These are phyloP conservation scores for Prosapia bicincta DNA, from an alignment of 2,888 invertebrate species.

Conservation along the genomic window DNA sequence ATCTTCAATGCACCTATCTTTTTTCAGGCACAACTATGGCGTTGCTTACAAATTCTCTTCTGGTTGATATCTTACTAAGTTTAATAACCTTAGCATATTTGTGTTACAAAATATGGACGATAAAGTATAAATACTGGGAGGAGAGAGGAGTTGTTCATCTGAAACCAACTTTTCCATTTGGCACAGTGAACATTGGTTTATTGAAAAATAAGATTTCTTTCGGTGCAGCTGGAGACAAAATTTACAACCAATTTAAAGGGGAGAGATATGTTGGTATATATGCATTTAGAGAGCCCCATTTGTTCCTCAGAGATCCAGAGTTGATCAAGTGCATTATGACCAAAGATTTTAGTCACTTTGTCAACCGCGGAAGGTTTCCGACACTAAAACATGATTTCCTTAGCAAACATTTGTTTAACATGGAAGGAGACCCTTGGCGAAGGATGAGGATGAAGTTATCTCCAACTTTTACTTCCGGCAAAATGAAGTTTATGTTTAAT, in stretches of 20 bases:
- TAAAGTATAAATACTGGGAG: conserved; percentile 50
- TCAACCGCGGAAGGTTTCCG: conserved; percentile 48
- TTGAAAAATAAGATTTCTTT: conserved; percentile 34
- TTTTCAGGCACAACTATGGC: too few relatives aligned
- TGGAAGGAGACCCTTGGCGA: conserved; percentile 54
- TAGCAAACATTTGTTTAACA: too few relatives aligned
- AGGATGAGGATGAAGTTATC: conserved; percentile 50
- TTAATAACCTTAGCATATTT: too few relatives aligned
- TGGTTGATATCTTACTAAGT: too few relatives aligned
- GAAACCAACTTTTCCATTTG: conserved; percentile 42
- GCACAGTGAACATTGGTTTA: background rate
- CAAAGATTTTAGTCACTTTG: conserved; percentile 51
- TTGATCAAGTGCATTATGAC: conserved; percentile 50
- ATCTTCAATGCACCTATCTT: too few relatives aligned
- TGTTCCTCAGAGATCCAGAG: conserved; percentile 49
- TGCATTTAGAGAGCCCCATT: conserved; percentile 49
- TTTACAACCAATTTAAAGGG: too few relatives aligned
- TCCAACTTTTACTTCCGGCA: conserved; percentile 53
- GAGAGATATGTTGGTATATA: conserved; percentile 51
- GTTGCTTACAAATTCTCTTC: too few relatives aligned
- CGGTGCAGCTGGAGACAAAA: conserved; percentile 3
- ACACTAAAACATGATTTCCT: conserved; percentile 47
- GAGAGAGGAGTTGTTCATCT: conserved; percentile 49
- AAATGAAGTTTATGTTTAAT: conserved; percentile 53
- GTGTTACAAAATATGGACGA: conserved; percentile 41